Percentiles rank a stretch among this genome's conserved stretches.
Evolutionary conservation across 2,113 vertebrate species (phyloP).

Genomic region (Tragelaphus scriptus): DNA sequence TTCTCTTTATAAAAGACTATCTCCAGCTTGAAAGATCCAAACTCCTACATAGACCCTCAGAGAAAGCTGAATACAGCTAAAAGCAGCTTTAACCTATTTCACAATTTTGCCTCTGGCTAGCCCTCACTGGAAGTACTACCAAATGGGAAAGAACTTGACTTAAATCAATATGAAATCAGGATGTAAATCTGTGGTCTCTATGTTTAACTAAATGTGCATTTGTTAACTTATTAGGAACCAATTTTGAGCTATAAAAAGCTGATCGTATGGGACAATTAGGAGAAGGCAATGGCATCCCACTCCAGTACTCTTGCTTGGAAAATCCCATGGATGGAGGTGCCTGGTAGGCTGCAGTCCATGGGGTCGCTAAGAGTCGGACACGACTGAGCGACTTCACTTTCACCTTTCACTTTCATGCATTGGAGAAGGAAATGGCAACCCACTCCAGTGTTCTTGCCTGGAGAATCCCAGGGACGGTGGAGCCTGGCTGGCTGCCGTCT

Average conservation of each 20-base stretch:
- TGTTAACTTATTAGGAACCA: not conserved
- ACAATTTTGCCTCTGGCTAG: conserved; percentile 40
- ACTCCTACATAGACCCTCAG: not conserved
- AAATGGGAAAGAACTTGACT: conserved; percentile 11
- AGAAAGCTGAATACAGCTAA: conserved; percentile 26
- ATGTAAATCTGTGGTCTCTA: not conserved
- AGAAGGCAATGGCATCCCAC: too few relatives aligned
- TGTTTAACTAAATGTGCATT: conserved; percentile 3
- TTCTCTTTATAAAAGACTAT: not conserved
- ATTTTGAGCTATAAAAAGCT: not conserved
- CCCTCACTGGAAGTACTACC: not conserved
- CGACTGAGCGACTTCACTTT: too few relatives aligned
- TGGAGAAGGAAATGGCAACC: too few relatives aligned
- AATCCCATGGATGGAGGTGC: too few relatives aligned
- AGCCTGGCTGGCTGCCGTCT: too few relatives aligned
- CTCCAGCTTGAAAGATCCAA: not conserved
- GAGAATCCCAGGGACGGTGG: too few relatives aligned
- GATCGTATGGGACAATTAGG: not conserved
- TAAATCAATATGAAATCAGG: conserved; percentile 48
- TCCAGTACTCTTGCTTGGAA: too few relatives aligned
- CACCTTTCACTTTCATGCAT: too few relatives aligned
- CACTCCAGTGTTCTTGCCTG: too few relatives aligned
- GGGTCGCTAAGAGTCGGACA: too few relatives aligned
- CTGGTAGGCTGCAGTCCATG: too few relatives aligned
- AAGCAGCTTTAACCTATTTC: conserved; percentile 46